Base-by-base conservation (phyloP, 2,888 invertebrate genomes). In the Sarcophaga rosellei region DNA sequence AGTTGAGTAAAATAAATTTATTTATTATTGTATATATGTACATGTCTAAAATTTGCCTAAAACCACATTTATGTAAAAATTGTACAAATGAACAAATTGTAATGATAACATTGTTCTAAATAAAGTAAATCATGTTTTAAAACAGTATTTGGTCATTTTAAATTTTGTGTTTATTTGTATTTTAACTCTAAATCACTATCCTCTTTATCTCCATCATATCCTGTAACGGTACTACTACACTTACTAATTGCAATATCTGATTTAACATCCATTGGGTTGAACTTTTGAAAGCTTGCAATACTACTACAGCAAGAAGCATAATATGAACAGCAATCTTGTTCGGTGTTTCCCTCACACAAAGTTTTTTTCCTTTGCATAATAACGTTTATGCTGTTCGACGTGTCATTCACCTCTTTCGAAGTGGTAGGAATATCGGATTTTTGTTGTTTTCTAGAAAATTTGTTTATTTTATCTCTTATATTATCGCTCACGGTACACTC, bases 191-290 rank as follows among this genome's bases (percentile, higher is more conserved):
- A 77, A 72, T 91, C 90, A 63, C 90, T 91, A 73, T 91, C 91
- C 15, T 90, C 86, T 25, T 91, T 88, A 53, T 88, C 91, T 0
- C 90, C 90, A 61, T 90, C 91, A 68, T 90, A 90, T 4, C 90
- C 91, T 10, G 73, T 84, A 10, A 86, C n/a, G 11, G 89, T 88
- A 44, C 88, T 88, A 6, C 81, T 83, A 17, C 45, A 57, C 35
- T 69, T 79, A 23, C 44, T 61, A n/a, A 75, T 57, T 59, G 78
- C 21, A 65, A 59, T 20, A 85, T 69, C 1, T 81, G 82, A 6
- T 85, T 11, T 35, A 47, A 88, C 74, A 87, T 86, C 17, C 69
- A 62, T 44, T 10, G 0, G 57, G 68, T 17, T 69, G 77, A 53
- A 75, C 8, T 81, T 66, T 2, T 88, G 86, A 11, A 88, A 11